These are phyloP conservation scores for Pseudomyrmex cubaensis DNA, from an alignment of 1,140 invertebrate genomes.

Conservation along the genomic window DNA sequence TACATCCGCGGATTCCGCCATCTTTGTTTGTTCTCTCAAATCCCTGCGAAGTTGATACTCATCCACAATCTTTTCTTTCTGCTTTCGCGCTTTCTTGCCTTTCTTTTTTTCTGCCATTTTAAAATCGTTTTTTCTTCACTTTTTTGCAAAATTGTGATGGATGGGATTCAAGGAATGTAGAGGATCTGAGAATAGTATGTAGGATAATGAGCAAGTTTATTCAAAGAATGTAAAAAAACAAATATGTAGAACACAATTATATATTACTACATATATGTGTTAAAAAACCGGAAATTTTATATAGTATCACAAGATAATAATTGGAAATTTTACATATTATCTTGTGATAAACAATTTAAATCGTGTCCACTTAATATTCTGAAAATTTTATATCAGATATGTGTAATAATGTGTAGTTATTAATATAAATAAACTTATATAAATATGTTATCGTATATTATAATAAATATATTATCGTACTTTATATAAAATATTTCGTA, in stretches of 20 bases:
- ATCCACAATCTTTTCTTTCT: constrained; percentile 40
- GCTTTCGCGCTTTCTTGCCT: constrained; percentile 24
- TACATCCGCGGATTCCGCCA: background rate
- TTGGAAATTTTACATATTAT: background rate
- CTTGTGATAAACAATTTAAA: background rate
- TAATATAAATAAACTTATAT: too few species aligned
- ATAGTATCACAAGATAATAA: background rate
- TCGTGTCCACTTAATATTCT: background rate
- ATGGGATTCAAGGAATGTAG: background rate
- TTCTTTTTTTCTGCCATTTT: constrained; percentile 61
- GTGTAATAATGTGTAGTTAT: too few species aligned
- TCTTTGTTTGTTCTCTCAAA: constrained; percentile 58
- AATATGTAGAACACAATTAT: background rate
- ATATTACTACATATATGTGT: too few species aligned
- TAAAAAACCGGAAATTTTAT: too few species aligned
- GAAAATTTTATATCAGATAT: too few species aligned
- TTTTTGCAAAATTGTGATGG: background rate
- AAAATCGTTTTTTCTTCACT: background rate
- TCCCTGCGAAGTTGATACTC: constrained; percentile 70
- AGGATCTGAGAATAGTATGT: constrained; percentile 6
- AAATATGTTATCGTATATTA: too few species aligned
- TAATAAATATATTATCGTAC: background rate
- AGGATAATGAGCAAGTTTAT: background rate
- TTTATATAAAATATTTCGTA: background rate
- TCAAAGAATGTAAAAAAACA: background rate